A percentile compares a stretch with the other conserved stretches of the same genome.
These are phyloP conservation scores for Falco punctatus DNA, from an alignment of 2,113 vertebrate species.

Conservation along the genomic window DNA sequence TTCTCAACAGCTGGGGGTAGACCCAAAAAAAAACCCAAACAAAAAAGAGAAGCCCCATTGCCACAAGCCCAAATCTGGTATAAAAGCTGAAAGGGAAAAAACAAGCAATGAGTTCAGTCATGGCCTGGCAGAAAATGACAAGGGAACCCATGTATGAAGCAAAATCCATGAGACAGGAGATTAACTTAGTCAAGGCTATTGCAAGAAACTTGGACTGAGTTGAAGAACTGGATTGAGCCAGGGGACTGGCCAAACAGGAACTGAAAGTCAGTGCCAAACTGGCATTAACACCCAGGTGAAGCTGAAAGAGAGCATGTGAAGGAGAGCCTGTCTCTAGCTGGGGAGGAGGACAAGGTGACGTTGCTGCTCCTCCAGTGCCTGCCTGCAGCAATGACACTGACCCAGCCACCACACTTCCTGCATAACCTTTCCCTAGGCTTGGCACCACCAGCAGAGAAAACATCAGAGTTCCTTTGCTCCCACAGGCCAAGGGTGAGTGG, in stretches of 20 bases:
- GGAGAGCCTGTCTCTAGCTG: background rate
- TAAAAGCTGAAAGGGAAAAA: background rate
- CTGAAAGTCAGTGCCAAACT: background rate
- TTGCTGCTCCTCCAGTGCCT: background rate
- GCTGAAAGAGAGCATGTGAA: background rate
- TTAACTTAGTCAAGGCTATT: background rate
- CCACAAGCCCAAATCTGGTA: background rate
- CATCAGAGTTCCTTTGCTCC: background rate
- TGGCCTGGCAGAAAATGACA: background rate
- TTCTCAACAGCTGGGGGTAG: background rate
- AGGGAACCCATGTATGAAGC: background rate
- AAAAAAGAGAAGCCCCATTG: background rate
- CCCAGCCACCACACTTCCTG: background rate
- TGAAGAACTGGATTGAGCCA: background rate
- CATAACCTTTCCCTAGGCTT: too few relatives aligned
- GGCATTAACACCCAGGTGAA: background rate
- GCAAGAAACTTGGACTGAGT: background rate
- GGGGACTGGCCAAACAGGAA: background rate
- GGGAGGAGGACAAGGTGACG: background rate
- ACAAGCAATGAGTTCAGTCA: background rate
- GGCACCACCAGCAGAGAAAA: background rate
- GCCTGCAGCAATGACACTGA: background rate
- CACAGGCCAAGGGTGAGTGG: background rate
- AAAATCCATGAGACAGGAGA: background rate
- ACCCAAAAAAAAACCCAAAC: background rate